phyloP scores from a whole-genome alignment of 1,140 invertebrate genomes.

The Uloborus diversus region DNA sequence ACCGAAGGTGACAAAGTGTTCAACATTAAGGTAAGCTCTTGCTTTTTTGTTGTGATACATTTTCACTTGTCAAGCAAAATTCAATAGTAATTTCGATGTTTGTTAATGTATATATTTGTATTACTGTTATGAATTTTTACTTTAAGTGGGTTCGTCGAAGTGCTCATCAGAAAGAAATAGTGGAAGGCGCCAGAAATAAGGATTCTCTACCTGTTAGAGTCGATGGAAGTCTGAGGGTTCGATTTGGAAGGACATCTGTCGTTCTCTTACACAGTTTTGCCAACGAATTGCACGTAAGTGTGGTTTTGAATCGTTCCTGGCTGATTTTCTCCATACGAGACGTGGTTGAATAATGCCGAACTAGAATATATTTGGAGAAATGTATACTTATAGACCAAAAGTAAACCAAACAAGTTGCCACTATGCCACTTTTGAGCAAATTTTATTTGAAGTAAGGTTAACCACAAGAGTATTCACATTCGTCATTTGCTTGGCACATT shows the following conservation, averaged over 20 bases:
- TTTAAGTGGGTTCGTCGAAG: conserved; percentile 74
- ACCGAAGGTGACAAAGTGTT: conserved; percentile 81
- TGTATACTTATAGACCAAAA: neutral
- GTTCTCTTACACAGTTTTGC: conserved; percentile 78
- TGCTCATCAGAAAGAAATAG: conserved; percentile 67
- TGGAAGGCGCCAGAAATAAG: conserved; percentile 11
- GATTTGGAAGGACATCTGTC: conserved; percentile 76
- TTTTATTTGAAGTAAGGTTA: too few species aligned
- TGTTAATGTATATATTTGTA: too few species aligned
- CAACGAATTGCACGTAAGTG: conserved; percentile 73
- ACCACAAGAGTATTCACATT: too few species aligned
- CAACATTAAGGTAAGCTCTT: conserved; percentile 71
- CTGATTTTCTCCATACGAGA: too few species aligned
- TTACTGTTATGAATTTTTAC: neutral
- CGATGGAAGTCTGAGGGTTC: conserved; percentile 76
- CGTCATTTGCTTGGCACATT: too few species aligned
- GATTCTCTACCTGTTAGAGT: conserved; percentile 67
- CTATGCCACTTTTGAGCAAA: neutral
- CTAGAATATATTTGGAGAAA: too few species aligned
- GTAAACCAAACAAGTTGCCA: neutral
- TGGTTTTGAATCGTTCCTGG: too few species aligned
- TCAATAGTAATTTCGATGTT: too few species aligned
- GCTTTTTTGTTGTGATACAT: too few species aligned
- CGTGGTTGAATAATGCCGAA: too few species aligned
- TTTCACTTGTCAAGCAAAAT: too few species aligned